Percentiles rank a stretch among this genome's conserved stretches.
Conservation (phyloP, 2,888 invertebrate genomes). For the Melinaea marsaeus region DNA sequence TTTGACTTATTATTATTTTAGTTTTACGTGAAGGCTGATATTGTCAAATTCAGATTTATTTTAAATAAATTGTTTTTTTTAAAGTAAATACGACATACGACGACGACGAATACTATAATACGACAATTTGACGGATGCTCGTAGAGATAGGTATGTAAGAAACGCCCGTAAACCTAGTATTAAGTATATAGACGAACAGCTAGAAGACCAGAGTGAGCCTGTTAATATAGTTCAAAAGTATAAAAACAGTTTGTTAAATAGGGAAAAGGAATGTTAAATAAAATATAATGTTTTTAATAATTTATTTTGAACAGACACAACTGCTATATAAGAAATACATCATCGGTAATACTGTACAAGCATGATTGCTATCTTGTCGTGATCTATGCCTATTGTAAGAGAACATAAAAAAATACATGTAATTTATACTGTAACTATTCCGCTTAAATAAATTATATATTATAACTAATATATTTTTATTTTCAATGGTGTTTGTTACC, state of each 20-base stretch:
- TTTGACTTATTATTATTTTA: no score
- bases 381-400: slow-evolving; percentile 13
- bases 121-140: no score
- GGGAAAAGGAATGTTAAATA: not conserved
- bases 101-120: no score
- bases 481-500: not conserved
- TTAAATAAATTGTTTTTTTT: no score
- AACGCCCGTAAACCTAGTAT: no score
- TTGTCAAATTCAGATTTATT: no score
- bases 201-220: no score
- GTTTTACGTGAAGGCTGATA: no score
- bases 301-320: slow-evolving; percentile 25
- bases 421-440: not conserved
- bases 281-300: slow-evolving; percentile 3
- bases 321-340: slow-evolving; percentile 22
- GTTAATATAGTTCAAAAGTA: slow-evolving; percentile 45
- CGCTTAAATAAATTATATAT: slow-evolving; percentile 2
- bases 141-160: no score
- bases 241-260: slow-evolving; percentile 31
- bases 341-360: slow-evolving; percentile 24
- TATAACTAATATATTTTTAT: not conserved
- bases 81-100: no score
- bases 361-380: slow-evolving; percentile 17
- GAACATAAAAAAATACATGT: slow-evolving; percentile 25
- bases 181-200: no score